Base-by-base conservation (phyloP, 64 coral and sea anemone species). In the Actinia equina region DNA sequence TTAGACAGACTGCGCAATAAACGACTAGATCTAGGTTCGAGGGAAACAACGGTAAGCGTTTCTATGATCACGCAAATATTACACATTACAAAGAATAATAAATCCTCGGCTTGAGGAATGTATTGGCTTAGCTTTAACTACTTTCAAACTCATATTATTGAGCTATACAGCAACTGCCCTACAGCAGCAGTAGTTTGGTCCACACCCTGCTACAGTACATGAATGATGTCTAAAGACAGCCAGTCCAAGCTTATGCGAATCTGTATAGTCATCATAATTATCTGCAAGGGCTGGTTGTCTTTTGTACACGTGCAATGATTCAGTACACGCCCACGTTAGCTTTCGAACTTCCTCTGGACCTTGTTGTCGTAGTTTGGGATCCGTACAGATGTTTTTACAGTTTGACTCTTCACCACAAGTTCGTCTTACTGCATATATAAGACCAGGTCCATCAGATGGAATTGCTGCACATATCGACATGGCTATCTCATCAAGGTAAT, bases 121-220 rank as follows among this genome's bases (percentile, higher is more conserved):
- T 57, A 8, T 54, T 54, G 0, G 52, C 52, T 54, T 37, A 37
- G n/a, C n/a, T n/a, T n/a, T n/a, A n/a, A n/a, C n/a, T n/a, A n/a
- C n/a, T n/a, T n/a, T 37, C 52, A 54, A 54, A 54, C 12, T 54
- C 52, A n/a, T n/a, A 37, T 49, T 49, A 49, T 49, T 49, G 2
- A 57, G 15, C 91, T 67, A 94, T 69, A 94, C 60, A 4, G 91
- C 95, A 1, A 91, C 91, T 17, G 95, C 95, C 15, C 95, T 86
- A 78, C 95, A 98, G 65, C 94, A 97, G 17, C 94, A 97, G 85
- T 96, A 96, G 77, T 96, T 96, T 20, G 94, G 94, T 0, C 94
- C 94, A 91, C 94, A 97, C 0, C 86, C 89, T 69, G 85, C 51
- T 65, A 89, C 80, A 17, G 91, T 85, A 57, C 94, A 97, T 2